These are phyloP conservation scores for Diabrotica virgifera DNA, from an alignment of 1,140 invertebrate genomes.

Conservation along the genomic window DNA sequence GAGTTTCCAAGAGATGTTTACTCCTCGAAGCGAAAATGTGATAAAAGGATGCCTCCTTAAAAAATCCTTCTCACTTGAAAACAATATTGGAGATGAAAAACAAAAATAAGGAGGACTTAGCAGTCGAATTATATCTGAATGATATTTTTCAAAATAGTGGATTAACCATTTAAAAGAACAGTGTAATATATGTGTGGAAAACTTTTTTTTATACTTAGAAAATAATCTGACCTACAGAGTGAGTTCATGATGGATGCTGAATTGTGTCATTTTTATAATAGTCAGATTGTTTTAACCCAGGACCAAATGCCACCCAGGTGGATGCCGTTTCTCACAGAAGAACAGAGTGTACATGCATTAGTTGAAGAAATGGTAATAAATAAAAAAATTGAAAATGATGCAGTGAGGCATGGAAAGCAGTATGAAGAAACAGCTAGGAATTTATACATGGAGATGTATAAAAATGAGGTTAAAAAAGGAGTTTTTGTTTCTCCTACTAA, in stretches of 20 bases:
- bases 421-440: neutral
- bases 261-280: neutral
- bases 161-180: neutral
- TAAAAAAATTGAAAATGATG: neutral
- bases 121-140: neutral
- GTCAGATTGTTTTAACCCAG: neutral
- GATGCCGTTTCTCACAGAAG: neutral
- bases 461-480: slow-evolving; percentile 26
- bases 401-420: neutral
- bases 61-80: no score
- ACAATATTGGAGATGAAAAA: no score
- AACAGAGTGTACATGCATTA: neutral
- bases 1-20: neutral
- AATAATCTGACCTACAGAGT: neutral
- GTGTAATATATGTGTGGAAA: neutral
- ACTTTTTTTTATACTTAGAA: neutral
- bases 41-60: no score
- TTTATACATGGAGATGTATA: neutral
- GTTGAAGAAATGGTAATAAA: neutral
- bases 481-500: slow-evolving; percentile 28
- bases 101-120: neutral
- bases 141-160: neutral
- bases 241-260: no score
- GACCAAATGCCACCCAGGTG: neutral
- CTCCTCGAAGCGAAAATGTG: no score